Conservation (phyloP, 2,113 vertebrate genomes). For the Cettia cetti region DNA sequence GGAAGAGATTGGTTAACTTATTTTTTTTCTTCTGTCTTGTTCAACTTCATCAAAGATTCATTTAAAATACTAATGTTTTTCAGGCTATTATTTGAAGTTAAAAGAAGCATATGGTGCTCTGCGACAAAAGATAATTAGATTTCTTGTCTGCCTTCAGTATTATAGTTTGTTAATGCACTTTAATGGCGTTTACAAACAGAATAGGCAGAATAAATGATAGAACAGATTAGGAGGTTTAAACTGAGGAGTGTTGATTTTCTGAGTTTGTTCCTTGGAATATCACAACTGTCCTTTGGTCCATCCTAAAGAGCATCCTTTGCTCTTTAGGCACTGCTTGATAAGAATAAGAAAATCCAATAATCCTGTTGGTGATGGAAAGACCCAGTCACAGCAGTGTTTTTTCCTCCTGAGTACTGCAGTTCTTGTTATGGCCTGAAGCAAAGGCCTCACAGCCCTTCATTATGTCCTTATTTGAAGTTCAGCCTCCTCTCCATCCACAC, state of each 20-base stretch:
- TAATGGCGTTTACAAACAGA: slow-evolving; percentile 64
- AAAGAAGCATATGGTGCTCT: slow-evolving; percentile 73
- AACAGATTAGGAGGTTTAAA: slow-evolving; percentile 17
- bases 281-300: not conserved
- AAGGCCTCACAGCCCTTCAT: not conserved
- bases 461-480: not conserved
- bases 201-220: slow-evolving; percentile 22
- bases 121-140: slow-evolving; percentile 72
- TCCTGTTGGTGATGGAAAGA: not conserved
- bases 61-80: slow-evolving; percentile 60
- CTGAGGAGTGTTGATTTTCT: not conserved
- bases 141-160: slow-evolving; percentile 66
- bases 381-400: not conserved
- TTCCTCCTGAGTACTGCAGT: not conserved
- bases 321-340: not conserved
- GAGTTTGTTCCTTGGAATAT: not conserved
- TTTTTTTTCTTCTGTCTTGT: not conserved
- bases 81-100: slow-evolving; percentile 63
- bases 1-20: not conserved
- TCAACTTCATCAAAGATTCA: slow-evolving; percentile 56
- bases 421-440: not conserved
- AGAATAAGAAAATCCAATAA: not conserved
- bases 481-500: not conserved
- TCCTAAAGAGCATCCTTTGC: not conserved
- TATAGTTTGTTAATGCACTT: slow-evolving; percentile 51